Base-by-base conservation (phyloP, 1,140 invertebrate genomes). In the Adelges cooleyi region DNA sequence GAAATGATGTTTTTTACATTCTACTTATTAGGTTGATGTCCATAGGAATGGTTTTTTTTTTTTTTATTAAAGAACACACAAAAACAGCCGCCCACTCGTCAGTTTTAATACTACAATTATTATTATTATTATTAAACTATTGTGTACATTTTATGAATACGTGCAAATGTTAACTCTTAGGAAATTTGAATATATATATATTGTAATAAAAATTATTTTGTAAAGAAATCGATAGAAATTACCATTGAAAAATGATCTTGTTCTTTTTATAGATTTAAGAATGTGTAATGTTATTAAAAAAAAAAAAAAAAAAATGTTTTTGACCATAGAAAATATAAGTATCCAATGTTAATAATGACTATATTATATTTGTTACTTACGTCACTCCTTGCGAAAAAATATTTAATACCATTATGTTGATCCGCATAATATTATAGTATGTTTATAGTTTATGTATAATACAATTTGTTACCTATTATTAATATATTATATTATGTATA, bases 1-100 rank as follows among this genome's bases (percentile, higher is more conserved):
- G 56, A 62, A 46, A 62, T 62, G 56, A 62, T 62, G 56, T 62
- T 62, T 62, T 62, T 62, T 62, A 62, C 56, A 62, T 62, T 62
- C 38, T 44, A 62, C 18, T 46, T 62, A 62, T 46, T 33, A 40
- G 18, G 25, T 44, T 33, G 9, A 62, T 29, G 17, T 62, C 25
- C 44, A 42, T 15, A 48, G 42, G 40, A 62, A 29, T 46, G 22
- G n/a, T 29, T 62, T 46, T n/a, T n/a, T n/a, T n/a, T n/a, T n/a
- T n/a, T n/a, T n/a, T 48, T 42, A 46, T 18, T 62, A 10, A 33
- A 20, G 46, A 29, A 48, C 27, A 6, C 38, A 62, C 5, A 46
- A 59, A 20, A 46, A 44, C 22, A n/a, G 23, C 42, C 27, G 56
- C 42, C 51, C 42, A 62, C 42, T 62, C 46, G 17, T 48, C 42